Evolutionary conservation across 1,140 invertebrate genomes (phyloP), one percentile per base, ranked within the genome.

Genomic region (Eulimnadia texana): DNA sequence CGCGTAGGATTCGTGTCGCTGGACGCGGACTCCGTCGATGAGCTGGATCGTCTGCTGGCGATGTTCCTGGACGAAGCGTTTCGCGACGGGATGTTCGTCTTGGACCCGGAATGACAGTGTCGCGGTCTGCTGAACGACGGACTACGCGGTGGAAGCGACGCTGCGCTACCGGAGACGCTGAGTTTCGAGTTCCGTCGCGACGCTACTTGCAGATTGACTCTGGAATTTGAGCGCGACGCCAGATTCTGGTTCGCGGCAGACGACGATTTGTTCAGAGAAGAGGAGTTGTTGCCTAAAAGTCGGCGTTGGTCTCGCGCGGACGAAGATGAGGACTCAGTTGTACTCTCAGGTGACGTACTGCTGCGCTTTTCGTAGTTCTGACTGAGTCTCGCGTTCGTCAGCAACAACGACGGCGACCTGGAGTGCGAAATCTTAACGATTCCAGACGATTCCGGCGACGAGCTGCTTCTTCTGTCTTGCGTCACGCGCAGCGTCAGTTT

Each of bases 1-100:
- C 65, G 81, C 81, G 68, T 80, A 70, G 79, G 82, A 84, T 81
- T 82, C 84, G 22, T 81, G 78, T 62, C 76, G 73, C 64, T 85
- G 83, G 55, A 10, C 23, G 54, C 25, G 11, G 55, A 57, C 16
- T 57, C 55, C 10, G 55, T 57, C 24, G 55, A 57, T 33, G 55
- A 29, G 27, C 55, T 57, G 55, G 27, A 57, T 16, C 33, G 33
- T 9, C 55, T 33, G 3, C 28, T 23, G 27, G 28, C 55, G 27
- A 28, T 57, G 55, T 27, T 54, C 52, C 55, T 23, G 24, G 55
- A 20, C 27, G 55, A 57, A 28, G 55, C 25, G 55, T 57, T 57
- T 20, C 55, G 55, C 28, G 55, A 57, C 33, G 55, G 55, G 33
- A 57, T 57, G 55, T 57, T 42, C 33, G 33, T 42, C 16, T 42